Evolutionary conservation across 92 coral and sea anemone species (phyloP).

Genomic region (Zoanthus sansibaricus): DNA sequence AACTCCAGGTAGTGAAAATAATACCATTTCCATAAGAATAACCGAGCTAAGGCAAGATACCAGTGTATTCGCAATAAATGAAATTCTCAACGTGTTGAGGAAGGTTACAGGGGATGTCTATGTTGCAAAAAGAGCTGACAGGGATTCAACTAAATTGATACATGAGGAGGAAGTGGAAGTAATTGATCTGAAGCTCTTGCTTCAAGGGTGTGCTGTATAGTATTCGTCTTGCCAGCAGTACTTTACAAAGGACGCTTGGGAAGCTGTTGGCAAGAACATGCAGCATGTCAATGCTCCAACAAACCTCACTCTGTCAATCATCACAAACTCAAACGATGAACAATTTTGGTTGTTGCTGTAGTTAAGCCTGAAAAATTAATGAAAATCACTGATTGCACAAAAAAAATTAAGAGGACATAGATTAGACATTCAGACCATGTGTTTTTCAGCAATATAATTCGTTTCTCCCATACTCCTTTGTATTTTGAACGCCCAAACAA

Average conservation of each 20-base stretch:
- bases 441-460: conserved; percentile 43
- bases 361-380: too few species aligned
- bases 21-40: not conserved
- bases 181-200: too few species aligned
- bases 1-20: conserved; percentile 18
- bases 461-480: conserved; percentile 56
- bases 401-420: conserved; percentile 55
- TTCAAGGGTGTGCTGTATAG: too few species aligned
- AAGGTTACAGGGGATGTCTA: too few species aligned
- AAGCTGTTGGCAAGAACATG: conserved; percentile 64
- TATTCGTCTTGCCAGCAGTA: too few species aligned
- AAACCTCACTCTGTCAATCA: conserved; percentile 49
- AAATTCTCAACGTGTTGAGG: too few species aligned
- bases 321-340: conserved; percentile 44
- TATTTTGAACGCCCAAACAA: conserved; percentile 5
- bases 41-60: conserved; percentile 6
- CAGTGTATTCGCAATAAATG: not conserved
- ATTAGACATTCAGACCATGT: conserved; percentile 55
- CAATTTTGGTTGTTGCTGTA: too few species aligned
- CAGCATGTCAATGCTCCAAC: conserved; percentile 48
- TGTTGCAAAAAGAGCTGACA: too few species aligned
- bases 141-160: too few species aligned
- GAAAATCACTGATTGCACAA: not conserved
- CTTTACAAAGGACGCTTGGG: conserved; percentile 2
- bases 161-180: too few species aligned